phyloP scores from a whole-genome alignment of 1,140 invertebrate genomes.

The Neodiprion pinetum region DNA sequence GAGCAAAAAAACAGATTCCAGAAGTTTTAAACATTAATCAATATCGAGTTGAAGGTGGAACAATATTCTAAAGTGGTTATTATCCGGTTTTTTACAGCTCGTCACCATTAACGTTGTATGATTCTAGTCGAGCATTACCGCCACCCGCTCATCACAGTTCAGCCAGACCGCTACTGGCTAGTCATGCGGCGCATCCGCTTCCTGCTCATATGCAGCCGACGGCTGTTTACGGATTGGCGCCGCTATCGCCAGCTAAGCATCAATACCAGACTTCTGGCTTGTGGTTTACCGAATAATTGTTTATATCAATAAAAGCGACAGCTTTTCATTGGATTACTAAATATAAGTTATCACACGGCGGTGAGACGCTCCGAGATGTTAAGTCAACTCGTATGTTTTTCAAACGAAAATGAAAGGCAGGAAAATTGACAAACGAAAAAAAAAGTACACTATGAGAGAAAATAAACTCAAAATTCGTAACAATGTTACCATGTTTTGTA shows the following conservation, averaged over 20 bases:
- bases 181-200: conserved; percentile 77
- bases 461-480: not conserved
- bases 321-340: too few species aligned
- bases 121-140: conserved; percentile 75
- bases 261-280: conserved; percentile 75
- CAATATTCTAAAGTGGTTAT: conserved; percentile 41
- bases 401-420: too few species aligned
- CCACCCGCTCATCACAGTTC: conserved; percentile 87
- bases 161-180: conserved; percentile 78
- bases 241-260: conserved; percentile 77
- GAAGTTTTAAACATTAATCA: too few species aligned
- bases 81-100: conserved; percentile 59
- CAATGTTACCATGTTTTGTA: too few species aligned
- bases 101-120: conserved; percentile 62
- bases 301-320: too few species aligned
- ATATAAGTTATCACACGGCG: too few species aligned
- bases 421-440: not conserved
- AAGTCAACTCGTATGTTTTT: too few species aligned
- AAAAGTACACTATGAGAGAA: not conserved
- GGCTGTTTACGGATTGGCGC: conserved; percentile 72
- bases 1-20: too few species aligned
- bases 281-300: conserved; percentile 76
- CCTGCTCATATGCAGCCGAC: conserved; percentile 84
- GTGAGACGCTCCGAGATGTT: too few species aligned
- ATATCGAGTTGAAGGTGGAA: not conserved